Base-by-base conservation (phyloP, 53 echinoderm and acorn worm genomes). In the Mesocentrotus franciscanus region DNA sequence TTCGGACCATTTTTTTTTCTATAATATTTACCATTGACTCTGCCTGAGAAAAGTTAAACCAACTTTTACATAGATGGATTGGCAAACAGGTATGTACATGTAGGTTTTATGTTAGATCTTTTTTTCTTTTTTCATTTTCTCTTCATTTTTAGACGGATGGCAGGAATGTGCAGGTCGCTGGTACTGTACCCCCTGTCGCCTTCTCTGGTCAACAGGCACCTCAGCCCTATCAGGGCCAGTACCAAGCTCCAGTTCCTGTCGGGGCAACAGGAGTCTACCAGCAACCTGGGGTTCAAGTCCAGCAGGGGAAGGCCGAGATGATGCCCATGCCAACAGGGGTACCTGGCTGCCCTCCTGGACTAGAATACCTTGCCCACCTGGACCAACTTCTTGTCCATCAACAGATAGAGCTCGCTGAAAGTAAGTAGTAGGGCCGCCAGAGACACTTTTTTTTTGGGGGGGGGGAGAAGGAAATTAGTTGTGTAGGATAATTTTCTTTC, bases 321-420 rank as follows among this genome's bases (percentile, higher is more conserved):
- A 78, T 93, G 81, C 93, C 93, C 13, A 10, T 56, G n/a, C 79
- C 81, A 9, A 3, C 33, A 5, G 29, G 33, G 30, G 26, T 93
- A 6, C 93, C 78, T 14, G 93, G 93, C 9, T 93, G 93, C 83
- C 93, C 93, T 8, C 93, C 81, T 6, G 93, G 93, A 10, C 61
- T 93, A 20, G 93, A 93, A 26, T 93, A 93, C 93, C 83, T 93
- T 8, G 60, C 81, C 16, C 81, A 79, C 1, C 78, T 93, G 10
- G 93, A 93, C 93, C 93, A 93, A 26, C 78, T 93, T 22, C 93
- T 93, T 24, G 61, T 93, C 1, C 93, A 93, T 26, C 93, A 93
- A 57, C 93, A 93, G 93, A 81, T 93, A 14, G 93, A 93, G 61
- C 93, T 93, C 10, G 93, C 93, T 60, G 93, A 93, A 81, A 83